Evolutionary conservation across 2,888 invertebrate species (phyloP), one percentile per base, ranked within the genome.

Genomic region (Mongoloraphidia duomilia): DNA sequence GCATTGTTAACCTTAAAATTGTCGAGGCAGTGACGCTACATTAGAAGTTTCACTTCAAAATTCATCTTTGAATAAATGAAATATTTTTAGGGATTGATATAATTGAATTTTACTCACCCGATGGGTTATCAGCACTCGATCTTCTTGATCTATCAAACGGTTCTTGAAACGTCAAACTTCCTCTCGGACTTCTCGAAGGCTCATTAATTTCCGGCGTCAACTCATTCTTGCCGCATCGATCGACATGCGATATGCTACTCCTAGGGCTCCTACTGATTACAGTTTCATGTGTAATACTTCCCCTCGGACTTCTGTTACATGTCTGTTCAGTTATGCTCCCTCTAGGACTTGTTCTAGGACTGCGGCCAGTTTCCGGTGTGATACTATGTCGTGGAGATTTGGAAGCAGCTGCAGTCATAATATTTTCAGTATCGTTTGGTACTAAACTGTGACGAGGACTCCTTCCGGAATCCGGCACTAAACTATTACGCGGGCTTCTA

Each of bases 161-260:
- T 54, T 79, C 77, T 64, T 77, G 77, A 58, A 79, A 78, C 1
- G 77, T 79, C 46, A 78, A 59, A 58, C 77, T 77, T 36, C 77
- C 77, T 51, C 77, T 66, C 1, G 77, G 76, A 58, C 76, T 77
- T 17, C 74, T 60, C 1, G 69, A 64, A 1, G 65, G 56, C 11
- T 72, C 72, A 6, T 26, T 26, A 26, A 26, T 26, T 26, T 26
- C 26, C 34, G 62, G 57, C 0, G 72, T 73, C 9, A 53, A 52
- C 26, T 59, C 60, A 26, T 64, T 62, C 41, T 71, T 59, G 0
- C 69, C 70, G 56, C 70, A 70, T 44, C 74, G 62, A 52, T 71
- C 73, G 40, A 71, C 73, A 36, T 75, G 74, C 1, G 73, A 76
- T 53, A 80, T 71, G 58, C 78, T 79, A 0, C 77, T 79, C 46